A percentile compares a stretch with the other conserved stretches of the same genome.
These are phyloP conservation scores for Caenorhabditis sp. DNA, from an alignment of 2,888 invertebrate genomes.

Conservation along the genomic window DNA sequence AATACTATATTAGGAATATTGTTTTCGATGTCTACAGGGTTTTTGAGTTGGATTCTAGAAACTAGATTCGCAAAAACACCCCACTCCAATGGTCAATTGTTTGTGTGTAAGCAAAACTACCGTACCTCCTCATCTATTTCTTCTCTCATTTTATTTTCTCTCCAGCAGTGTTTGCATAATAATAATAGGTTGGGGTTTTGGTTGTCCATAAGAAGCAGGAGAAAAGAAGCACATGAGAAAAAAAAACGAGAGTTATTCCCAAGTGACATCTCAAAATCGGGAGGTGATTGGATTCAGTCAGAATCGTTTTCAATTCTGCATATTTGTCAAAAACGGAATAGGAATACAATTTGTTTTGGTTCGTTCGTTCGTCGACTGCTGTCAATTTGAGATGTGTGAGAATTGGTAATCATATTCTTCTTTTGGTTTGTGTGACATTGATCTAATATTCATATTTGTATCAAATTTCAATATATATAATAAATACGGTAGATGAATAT, in stretches of 20 bases:
- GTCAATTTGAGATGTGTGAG: conserved; percentile 2
- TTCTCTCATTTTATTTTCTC: too few species aligned
- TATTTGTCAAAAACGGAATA: conserved; percentile 3
- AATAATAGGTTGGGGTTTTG: background rate
- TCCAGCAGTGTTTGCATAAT: background rate
- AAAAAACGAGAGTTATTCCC: conserved; percentile 24
- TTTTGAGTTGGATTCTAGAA: too few species aligned
- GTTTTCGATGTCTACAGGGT: background rate
- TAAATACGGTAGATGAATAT: background rate
- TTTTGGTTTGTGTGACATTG: conserved; percentile 27
- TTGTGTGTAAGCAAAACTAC: too few species aligned
- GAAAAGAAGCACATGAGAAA: background rate
- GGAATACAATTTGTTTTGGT: conserved; percentile 23
- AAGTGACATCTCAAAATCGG: conserved; percentile 29
- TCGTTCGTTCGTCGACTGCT: conserved; percentile 5
- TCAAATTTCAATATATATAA: background rate
- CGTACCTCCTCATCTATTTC: background rate
- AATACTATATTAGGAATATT: background rate
- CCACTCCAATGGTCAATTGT: too few species aligned
- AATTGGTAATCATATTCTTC: background rate
- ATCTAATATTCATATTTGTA: conserved; percentile 25
- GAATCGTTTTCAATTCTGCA: background rate
- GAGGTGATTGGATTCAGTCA: conserved; percentile 38
- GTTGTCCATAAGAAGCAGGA: background rate
- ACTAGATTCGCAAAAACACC: background rate